phyloP scores from a whole-genome alignment of 2,888 invertebrate species.

The Rhyacophila evoluta region DNA sequence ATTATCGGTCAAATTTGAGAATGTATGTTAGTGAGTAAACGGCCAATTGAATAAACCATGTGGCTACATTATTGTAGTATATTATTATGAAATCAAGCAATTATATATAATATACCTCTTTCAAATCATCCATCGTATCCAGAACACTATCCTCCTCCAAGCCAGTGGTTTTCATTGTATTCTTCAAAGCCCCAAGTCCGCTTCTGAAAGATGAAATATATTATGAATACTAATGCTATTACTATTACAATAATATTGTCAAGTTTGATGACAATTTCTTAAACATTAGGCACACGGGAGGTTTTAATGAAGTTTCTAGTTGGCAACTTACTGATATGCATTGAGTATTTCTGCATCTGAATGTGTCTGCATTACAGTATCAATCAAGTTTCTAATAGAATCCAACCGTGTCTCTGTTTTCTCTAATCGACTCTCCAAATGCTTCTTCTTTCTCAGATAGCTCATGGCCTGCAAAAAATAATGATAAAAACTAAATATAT shows the following conservation, averaged over 20 bases:
- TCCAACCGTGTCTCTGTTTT: conserved; percentile 57
- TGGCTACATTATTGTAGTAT: too few species aligned
- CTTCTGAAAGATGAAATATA: conserved; percentile 68
- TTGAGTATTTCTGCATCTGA: conserved; percentile 62
- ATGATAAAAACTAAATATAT: too few species aligned
- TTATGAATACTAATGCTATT: too few species aligned
- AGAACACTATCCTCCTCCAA: conserved; percentile 77
- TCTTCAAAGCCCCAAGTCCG: conserved; percentile 77
- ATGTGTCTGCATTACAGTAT: conserved; percentile 61
- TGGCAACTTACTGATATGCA: conserved; percentile 65
- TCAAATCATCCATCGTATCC: conserved; percentile 79
- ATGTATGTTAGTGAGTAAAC: too few species aligned
- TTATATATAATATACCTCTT: too few species aligned
- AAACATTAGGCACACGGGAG: too few species aligned
- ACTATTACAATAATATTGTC: too few species aligned
- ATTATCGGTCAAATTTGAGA: too few species aligned
- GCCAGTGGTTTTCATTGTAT: conserved; percentile 72
- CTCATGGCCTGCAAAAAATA: conserved; percentile 57
- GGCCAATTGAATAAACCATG: too few species aligned
- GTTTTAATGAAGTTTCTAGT: too few species aligned
- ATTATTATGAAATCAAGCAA: too few species aligned
- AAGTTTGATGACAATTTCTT: too few species aligned
- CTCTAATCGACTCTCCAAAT: conserved; percentile 38
- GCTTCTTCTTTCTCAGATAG: conserved; percentile 46
- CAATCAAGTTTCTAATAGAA: conserved; percentile 62